Base-by-base conservation (phyloP, 1,140 invertebrate species). In the Tetragnatha versicolor region DNA sequence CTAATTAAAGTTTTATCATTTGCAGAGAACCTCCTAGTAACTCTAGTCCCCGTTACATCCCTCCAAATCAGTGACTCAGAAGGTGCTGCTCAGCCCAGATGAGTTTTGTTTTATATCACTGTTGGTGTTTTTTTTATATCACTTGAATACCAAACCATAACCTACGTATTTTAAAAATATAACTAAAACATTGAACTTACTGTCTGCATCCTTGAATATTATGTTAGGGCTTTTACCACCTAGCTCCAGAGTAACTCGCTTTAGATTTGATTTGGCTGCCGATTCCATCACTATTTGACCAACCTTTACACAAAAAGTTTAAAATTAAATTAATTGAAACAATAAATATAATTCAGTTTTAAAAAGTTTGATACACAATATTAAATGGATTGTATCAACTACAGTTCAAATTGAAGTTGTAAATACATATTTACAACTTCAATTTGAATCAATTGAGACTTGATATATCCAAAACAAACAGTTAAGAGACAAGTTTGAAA, bases 211-310 rank as follows among this genome's bases (percentile, higher is more conserved):
- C 33, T 81, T 70, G 29, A 81, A 73, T 58, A 82, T 45, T 55
- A 82, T 79, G 2, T 81, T 73, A 61, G 81, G 81, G 55, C 79
- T 78, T 53, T 82, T 82, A 12, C 70, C 80, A 63, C 97, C 97
- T 81, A 98, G 87, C 87, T 99, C 97, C 69, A 99, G 86, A 0
- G 94, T 96, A 0, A 95, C 91, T 76, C 95, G 89, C 86, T 98
- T 98, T 78, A 98, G 86, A 84, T 95, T 95, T 0, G 88, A 91
- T n/a, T 87, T 12, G 0, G 94, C 92, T 6, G 90, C 91, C 85
- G 92, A 88, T 86, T 95, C 85, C 89, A 93, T 89, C 79, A 97
- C 91, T 22, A 92, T 83, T 68, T 90, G 89, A 3, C 95, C 95
- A 60, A 89, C 85, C 80, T 81, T 33, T 22, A 25, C 22, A 55